Evolutionary conservation across 2,888 invertebrate genomes (phyloP).

Genomic region (Lepidonotus clava): DNA sequence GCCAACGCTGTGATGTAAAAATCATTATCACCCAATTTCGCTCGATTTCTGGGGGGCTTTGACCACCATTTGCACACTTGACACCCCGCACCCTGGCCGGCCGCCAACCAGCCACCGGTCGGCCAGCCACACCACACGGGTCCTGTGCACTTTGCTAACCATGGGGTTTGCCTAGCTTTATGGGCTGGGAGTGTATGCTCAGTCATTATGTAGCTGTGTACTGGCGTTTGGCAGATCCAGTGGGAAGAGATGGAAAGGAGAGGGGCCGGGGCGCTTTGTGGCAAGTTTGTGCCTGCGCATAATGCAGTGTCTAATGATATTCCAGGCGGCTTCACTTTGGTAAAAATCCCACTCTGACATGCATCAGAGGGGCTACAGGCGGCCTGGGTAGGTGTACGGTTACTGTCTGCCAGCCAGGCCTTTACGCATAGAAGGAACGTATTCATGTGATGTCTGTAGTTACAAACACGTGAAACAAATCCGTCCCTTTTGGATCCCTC

Average conservation of each 20-base stretch:
- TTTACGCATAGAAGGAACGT: background rate
- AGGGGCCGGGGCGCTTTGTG: background rate
- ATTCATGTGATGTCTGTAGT: slow-evolving; percentile 39
- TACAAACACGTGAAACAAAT: slow-evolving; percentile 9
- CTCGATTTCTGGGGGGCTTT: slow-evolving; percentile 29
- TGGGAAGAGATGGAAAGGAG: background rate
- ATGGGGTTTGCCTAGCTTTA: background rate
- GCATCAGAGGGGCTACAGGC: background rate
- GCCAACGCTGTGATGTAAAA: slow-evolving; percentile 42
- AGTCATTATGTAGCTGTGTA: slow-evolving; percentile 33
- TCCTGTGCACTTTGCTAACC: background rate
- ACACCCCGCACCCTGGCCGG: background rate
- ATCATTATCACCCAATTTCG: slow-evolving; percentile 41
- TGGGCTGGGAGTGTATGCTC: slow-evolving; percentile 16
- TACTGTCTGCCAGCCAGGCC: background rate
- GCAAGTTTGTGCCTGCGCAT: background rate
- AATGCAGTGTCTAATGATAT: slow-evolving; percentile 3
- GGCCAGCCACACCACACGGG: too few relatives aligned
- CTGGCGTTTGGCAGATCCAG: slow-evolving; percentile 34
- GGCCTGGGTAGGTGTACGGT: background rate
- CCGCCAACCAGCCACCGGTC: background rate
- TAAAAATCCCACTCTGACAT: slow-evolving; percentile 18
- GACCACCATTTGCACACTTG: slow-evolving; percentile 39
- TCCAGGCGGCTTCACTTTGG: background rate
- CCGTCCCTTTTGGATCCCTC: background rate